phyloP scores from a whole-genome alignment of 92 coral and sea anemone genomes.

The Phymanthus crucifer region DNA sequence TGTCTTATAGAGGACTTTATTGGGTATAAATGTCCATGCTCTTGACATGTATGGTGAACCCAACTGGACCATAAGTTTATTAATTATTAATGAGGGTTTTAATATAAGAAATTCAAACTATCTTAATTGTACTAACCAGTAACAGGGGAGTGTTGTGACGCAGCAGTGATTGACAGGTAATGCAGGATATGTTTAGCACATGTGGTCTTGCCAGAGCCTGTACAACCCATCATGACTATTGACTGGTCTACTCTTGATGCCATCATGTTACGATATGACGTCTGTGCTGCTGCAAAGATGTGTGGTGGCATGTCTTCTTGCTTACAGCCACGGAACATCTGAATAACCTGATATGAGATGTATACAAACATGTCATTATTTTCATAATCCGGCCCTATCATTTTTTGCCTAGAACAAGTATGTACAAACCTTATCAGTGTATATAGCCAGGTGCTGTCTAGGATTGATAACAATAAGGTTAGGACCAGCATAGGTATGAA shows the following conservation, averaged over 20 bases:
- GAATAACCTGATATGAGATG: slow-evolving; percentile 81
- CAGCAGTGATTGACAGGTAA: slow-evolving; percentile 77
- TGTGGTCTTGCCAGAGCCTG: slow-evolving; percentile 93
- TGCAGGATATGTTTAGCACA: slow-evolving; percentile 82
- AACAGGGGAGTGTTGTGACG: slow-evolving; percentile 84
- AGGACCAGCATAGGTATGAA: slow-evolving; percentile 96
- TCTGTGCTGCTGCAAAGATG: slow-evolving; percentile 92
- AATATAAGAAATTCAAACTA: too few species aligned
- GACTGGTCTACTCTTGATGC: slow-evolving; percentile 96
- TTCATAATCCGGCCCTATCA: background rate
- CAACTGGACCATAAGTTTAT: too few species aligned
- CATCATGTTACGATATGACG: slow-evolving; percentile 96
- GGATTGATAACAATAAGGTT: slow-evolving; percentile 90
- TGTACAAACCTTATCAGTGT: slow-evolving; percentile 76
- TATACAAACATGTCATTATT: background rate
- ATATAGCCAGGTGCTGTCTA: slow-evolving; percentile 72
- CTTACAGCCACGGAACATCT: slow-evolving; percentile 99
- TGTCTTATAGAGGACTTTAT: too few species aligned
- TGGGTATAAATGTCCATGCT: too few species aligned
- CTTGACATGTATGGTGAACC: too few species aligned
- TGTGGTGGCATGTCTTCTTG: slow-evolving; percentile 99
- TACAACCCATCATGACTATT: slow-evolving; percentile 86
- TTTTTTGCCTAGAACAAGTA: background rate
- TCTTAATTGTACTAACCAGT: slow-evolving; percentile 86
- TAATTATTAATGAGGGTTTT: too few species aligned